A percentile compares a stretch with the other conserved stretches of the same genome.
Evolutionary conservation across 2,797 vertebrate species (phyloP).

Genomic region (Momotus momota): DNA sequence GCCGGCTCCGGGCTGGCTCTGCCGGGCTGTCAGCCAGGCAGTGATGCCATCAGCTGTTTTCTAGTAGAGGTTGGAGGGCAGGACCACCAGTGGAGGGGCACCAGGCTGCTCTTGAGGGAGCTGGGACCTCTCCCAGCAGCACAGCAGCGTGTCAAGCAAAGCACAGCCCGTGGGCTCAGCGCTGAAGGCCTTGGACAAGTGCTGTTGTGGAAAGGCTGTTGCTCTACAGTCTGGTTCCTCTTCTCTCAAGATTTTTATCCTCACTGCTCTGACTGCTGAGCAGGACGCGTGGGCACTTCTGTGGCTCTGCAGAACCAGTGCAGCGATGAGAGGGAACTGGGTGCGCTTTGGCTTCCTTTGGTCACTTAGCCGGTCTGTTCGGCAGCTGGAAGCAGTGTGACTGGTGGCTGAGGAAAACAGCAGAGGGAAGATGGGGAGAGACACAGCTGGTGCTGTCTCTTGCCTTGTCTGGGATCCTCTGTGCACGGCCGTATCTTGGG

Average conservation of each 20-base stretch:
- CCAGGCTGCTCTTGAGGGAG: not conserved
- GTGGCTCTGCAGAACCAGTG: fast-evolving
- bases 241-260: not conserved
- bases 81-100: not conserved
- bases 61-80: not conserved
- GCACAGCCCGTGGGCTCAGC: fast-evolving
- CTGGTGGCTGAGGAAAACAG: not conserved
- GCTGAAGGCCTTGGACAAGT: not conserved
- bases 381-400: not conserved
- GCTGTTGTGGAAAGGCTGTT: fast-evolving
- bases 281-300: not conserved
- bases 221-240: not conserved
- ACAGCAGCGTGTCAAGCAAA: not conserved
- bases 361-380: not conserved
- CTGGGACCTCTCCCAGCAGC: not conserved
- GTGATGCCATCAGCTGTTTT: not conserved
- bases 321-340: not conserved
- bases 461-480: not conserved
- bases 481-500: fast-evolving
- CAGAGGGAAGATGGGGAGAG: not conserved
- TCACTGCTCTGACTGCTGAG: not conserved
- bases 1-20: not conserved
- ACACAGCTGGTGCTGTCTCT: not conserved
- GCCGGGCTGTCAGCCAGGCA: not conserved
- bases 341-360: not conserved